A percentile compares a stretch with the other conserved stretches of the same genome.
phyloP scores from a whole-genome alignment of 2,113 vertebrate genomes.

The Polyodon spathula region DNA sequence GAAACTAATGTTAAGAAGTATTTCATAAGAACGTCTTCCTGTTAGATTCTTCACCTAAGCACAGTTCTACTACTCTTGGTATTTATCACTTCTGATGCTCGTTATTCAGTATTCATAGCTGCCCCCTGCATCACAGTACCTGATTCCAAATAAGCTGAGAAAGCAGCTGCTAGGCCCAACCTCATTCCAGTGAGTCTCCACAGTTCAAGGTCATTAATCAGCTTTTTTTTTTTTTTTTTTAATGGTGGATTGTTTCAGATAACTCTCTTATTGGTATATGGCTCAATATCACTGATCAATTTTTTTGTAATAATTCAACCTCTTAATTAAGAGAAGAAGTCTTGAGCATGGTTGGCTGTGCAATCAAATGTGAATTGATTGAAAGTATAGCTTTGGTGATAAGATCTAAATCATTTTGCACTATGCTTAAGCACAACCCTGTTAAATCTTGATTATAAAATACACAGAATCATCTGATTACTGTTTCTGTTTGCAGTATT shows the following conservation, averaged over 20 bases:
- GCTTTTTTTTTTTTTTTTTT: too few relatives aligned
- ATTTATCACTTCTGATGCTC: not conserved
- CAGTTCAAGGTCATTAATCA: conserved; percentile 1
- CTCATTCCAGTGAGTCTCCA: not conserved
- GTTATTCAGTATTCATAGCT: not conserved
- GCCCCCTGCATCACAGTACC: not conserved
- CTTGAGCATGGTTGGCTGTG: not conserved
- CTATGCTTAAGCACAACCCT: not conserved
- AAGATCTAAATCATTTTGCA: not conserved
- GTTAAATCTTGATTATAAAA: not conserved
- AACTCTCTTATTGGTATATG: not conserved
- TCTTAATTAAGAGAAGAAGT: not conserved
- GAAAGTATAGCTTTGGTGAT: not conserved
- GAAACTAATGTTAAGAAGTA: too few relatives aligned
- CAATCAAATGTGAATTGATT: not conserved
- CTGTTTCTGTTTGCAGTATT: not conserved
- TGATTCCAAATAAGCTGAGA: conserved; percentile 1
- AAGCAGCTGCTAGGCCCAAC: not conserved
- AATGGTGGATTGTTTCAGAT: not conserved
- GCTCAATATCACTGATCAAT: conserved; percentile 1
- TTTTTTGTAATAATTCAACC: conserved; percentile 3
- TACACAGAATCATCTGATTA: not conserved
- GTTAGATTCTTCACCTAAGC: not conserved
- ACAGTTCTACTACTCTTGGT: not conserved
- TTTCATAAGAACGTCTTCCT: too few relatives aligned